Base-by-base conservation (phyloP, 2,888 invertebrate genomes). In the Caenorhabditis sinica region DNA sequence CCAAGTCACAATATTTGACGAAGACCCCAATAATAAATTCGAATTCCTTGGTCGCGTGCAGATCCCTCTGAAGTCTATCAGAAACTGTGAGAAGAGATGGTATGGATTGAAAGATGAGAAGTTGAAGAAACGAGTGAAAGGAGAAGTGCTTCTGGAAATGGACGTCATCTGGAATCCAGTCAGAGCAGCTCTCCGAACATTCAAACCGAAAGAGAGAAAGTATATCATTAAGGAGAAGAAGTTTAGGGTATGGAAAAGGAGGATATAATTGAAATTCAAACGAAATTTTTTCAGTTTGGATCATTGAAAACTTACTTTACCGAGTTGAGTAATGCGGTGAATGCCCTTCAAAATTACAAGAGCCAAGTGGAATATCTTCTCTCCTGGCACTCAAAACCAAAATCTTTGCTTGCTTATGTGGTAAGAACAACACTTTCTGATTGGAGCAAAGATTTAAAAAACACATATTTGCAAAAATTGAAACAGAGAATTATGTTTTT, bases 51-150 rank as follows among this genome's bases (percentile, higher is more conserved):
- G 99, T 0, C 97, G 96, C 93, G 94, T 98, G 13, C 95, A 95
- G 3, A 95, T 98, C 89, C 98, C 98, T 0, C 93, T 98, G 68
- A 93, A 98, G 49, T 93, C 93, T 91, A 96, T 98, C 89, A 95
- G 95, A 87, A 97, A 96, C 92, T 96, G 97, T 0, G 97, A 97
- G 92, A 96, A 96, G 93, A 94, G 96, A 87, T 98, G 98, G 98
- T 98, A 96, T 93, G 96, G 96, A 0, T 94, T 99, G 58, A 99
- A 99, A 93, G 98, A 99, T 93, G 96, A 97, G 93, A 98, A 98
- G 93, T 94, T 98, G 91, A 94, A 66, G 28, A 81, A 80, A 45
- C 58, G 83, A 73, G 88, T 83, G 72, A 85, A 83, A 63, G 89
- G 87, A 17, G 97, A 96, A 91, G 97, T 98, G 91, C 94, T 96